Conservation (phyloP, 2,888 invertebrate species). For the Lasioglossum figueresi region DNA sequence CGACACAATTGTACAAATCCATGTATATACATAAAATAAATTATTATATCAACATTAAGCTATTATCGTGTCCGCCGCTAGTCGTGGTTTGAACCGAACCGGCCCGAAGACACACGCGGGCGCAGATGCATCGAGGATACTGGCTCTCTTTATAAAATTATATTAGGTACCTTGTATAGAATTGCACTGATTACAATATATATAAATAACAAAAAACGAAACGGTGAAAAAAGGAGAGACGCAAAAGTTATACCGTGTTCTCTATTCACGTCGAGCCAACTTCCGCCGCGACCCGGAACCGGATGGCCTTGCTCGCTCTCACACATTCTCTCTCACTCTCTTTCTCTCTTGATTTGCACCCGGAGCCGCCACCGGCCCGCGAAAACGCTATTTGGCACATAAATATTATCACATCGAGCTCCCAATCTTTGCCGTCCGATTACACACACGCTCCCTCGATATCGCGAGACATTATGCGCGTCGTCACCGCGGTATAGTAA, state of each 20-base stretch:
- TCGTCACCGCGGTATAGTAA: conserved; percentile 7
- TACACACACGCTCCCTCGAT: conserved; percentile 40
- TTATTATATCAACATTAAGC: conserved; percentile 84
- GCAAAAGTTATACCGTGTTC: conserved; percentile 60
- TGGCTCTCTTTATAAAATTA: conserved; percentile 84
- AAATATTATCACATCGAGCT: conserved; percentile 82
- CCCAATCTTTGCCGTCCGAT: conserved; percentile 71
- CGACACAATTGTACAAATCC: conserved; percentile 80
- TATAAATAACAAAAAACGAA: conserved; percentile 31
- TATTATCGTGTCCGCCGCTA: conserved; percentile 77
- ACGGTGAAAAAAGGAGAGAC: conserved; percentile 20
- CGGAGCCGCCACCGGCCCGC: conserved; percentile 62
- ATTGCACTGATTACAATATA: conserved; percentile 82
- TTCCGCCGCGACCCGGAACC: conserved; percentile 71
- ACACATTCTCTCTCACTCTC: not conserved
- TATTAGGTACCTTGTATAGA: conserved; percentile 83
- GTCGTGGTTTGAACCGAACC: conserved; percentile 61
- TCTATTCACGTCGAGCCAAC: conserved; percentile 75
- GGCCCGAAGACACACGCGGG: conserved; percentile 60
- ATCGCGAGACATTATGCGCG: conserved; percentile 35
- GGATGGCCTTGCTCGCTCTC: conserved; percentile 55
- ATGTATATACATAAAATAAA: conserved; percentile 84
- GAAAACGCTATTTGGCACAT: conserved; percentile 83
- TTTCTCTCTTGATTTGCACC: conserved; percentile 3
- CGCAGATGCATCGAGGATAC: conserved; percentile 81